Evolutionary conservation across 2,888 invertebrate species (phyloP), one percentile per base, ranked within the genome.

Genomic region (Hermodice carunculata): DNA sequence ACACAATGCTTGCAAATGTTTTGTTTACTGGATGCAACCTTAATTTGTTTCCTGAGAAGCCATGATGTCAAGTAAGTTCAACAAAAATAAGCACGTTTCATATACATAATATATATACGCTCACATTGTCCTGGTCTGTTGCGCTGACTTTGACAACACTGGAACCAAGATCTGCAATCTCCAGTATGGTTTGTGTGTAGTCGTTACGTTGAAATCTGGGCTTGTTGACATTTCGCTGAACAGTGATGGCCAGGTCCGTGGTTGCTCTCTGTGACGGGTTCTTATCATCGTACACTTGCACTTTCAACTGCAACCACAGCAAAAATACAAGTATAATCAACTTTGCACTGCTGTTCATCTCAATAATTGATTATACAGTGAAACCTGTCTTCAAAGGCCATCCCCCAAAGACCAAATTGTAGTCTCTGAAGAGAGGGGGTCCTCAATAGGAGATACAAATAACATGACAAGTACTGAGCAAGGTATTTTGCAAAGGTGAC

Each of bases 101-200:
- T 11, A n/a, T n/a, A n/a, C n/a, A n/a, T n/a, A n/a, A n/a, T n/a
- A n/a, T 8, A 17, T 11, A 24, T 22, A 65, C n/a, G 70, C 70
- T 65, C 63, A 77, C 77, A 49, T 67, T 70, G 66, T 79, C 78
- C 22, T 42, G 24, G 69, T 81, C 81, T 1, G 46, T 37, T 6
- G 79, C 78, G 14, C 43, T 58, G 24, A 80, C 61, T 24, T 56
- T 65, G 14, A 73, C 61, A 26, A 78, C 66, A n/a, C 59, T 46
- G 17, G 69, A 60, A 14, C 76, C 76, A 5, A 75, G 62, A 5
- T 60, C 17, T 14, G 67, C 53, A 26, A 70, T 74, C 71, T 79
- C 80, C 19, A 68, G 70, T 6, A 79, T 60, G 6, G 53, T 64
- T 4, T 49, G 46, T 19, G 34, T 62, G 64, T 78, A 80, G 14